Evolutionary conservation across 2,888 invertebrate species (phyloP).

Genomic region (Caenorhabditis sp.): DNA sequence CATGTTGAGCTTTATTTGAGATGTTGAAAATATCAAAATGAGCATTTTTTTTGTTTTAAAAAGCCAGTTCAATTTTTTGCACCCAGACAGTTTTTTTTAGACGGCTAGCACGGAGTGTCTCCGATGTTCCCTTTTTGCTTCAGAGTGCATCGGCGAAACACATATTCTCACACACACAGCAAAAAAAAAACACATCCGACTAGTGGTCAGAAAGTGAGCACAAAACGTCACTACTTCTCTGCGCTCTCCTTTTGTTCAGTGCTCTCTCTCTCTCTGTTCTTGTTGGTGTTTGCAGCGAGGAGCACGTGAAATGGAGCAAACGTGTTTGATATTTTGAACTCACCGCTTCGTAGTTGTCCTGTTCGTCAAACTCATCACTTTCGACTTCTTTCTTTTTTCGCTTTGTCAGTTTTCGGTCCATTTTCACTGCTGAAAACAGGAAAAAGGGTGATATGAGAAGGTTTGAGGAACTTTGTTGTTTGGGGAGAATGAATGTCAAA

Average conservation of each 20-base stretch:
- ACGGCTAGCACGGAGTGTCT: too few relatives aligned
- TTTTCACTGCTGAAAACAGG: slow-evolving; percentile 50
- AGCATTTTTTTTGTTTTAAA: too few relatives aligned
- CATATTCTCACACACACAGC: neutral
- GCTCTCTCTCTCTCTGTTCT: neutral
- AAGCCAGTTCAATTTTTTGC: too few relatives aligned
- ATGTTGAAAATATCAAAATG: too few relatives aligned
- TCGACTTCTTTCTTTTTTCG: slow-evolving; percentile 37
- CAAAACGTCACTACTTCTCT: slow-evolving; percentile 2
- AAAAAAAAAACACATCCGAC: neutral
- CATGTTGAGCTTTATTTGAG: too few relatives aligned
- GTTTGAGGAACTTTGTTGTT: neutral
- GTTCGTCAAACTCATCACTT: slow-evolving; percentile 41
- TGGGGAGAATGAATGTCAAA: too few relatives aligned
- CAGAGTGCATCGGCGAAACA: neutral
- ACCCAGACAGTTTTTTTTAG: too few relatives aligned
- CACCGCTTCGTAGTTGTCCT: slow-evolving; percentile 16
- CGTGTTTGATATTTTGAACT: slow-evolving; percentile 2
- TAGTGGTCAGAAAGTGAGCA: slow-evolving; percentile 3
- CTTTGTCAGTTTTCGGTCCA: slow-evolving; percentile 49
- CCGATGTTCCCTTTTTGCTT: neutral
- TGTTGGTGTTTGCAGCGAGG: neutral
- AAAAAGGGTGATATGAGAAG: neutral
- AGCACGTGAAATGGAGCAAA: neutral
- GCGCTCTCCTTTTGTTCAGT: neutral